A percentile compares a stretch with the other conserved stretches of the same genome.
phyloP scores from a whole-genome alignment of 2,888 invertebrate genomes.

The Clepsis dumicolana region DNA sequence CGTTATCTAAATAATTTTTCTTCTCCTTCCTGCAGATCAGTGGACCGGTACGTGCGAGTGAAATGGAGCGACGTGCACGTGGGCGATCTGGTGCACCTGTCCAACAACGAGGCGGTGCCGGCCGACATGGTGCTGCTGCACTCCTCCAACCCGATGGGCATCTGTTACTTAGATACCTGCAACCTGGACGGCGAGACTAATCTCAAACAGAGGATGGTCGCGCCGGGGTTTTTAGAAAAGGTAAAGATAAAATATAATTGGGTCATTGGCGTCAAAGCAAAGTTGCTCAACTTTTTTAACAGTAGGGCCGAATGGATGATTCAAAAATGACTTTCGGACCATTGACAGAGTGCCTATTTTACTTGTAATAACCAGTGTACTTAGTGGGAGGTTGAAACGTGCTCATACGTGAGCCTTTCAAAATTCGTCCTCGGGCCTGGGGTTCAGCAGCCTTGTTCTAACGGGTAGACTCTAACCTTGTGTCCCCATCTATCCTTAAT shows the following conservation, averaged over 20 bases:
- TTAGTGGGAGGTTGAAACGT: too few relatives aligned
- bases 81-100: conserved; percentile 97
- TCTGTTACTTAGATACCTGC: conserved; percentile 98
- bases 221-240: conserved; percentile 91
- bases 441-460: too few relatives aligned
- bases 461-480: too few relatives aligned
- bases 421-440: too few relatives aligned
- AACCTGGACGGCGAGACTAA: conserved; percentile 99
- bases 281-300: too few relatives aligned
- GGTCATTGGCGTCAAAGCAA: too few relatives aligned
- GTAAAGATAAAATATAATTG: conserved; percentile 71
- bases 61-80: conserved; percentile 97
- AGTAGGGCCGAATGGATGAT: too few relatives aligned
- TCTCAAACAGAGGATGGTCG: conserved; percentile 95
- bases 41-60: conserved; percentile 92
- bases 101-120: conserved; percentile 98
- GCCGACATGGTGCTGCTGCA: conserved; percentile 97
- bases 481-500: too few relatives aligned
- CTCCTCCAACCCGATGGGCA: conserved; percentile 94
- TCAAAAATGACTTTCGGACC: too few relatives aligned
- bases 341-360: too few relatives aligned
- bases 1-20: neutral
- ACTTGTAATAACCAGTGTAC: too few relatives aligned
- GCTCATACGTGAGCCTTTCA: too few relatives aligned
- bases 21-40: conserved; percentile 86